Evolutionary conservation across 2,797 vertebrate species (phyloP), one percentile per base, ranked within the genome.

Genomic region (Carapus acus): DNA sequence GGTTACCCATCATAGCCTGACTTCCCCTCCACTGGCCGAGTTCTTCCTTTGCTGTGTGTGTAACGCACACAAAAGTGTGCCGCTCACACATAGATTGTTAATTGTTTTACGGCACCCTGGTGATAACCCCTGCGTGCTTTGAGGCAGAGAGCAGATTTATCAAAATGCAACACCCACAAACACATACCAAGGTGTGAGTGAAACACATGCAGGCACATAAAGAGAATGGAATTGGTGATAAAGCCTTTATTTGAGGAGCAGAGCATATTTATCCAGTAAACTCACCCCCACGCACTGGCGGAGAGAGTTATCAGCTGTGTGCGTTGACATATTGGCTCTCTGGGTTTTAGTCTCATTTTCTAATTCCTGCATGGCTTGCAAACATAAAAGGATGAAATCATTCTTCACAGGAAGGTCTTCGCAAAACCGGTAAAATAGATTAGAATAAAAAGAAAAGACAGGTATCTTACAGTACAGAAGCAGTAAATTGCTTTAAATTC

Each of bases 311-410:
- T 78, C 76, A 71, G 62, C 55, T 55, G 42, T 44, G 46, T 62
- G 52, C 34, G 36, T 77, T 75, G 60, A 71, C 61, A 71, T 50
- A 43, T 13, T 17, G 33, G 65, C 58, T 60, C 33, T 29, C 47
- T n/a, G n/a, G n/a, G n/a, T n/a, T n/a, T n/a, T n/a, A n/a, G n/a
- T 71, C 73, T 87, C 71, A 85, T 83, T 69, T 59, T 68, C 68
- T 58, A 42, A 49, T 33, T 67, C 60, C 69, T 21, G 34, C n/a
- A n/a, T n/a, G n/a, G n/a, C n/a, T n/a, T n/a, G n/a, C n/a, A n/a
- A n/a, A n/a, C n/a, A n/a, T n/a, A n/a, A n/a, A n/a, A n/a, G n/a
- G n/a, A n/a, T n/a, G n/a, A n/a, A n/a, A n/a, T n/a, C n/a, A n/a
- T n/a, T n/a, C n/a, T n/a, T n/a, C n/a, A n/a, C n/a, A n/a, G n/a